These are phyloP conservation scores for Scophthalmus maximus DNA, from an alignment of 2,113 vertebrate genomes.

Conservation along the genomic window DNA sequence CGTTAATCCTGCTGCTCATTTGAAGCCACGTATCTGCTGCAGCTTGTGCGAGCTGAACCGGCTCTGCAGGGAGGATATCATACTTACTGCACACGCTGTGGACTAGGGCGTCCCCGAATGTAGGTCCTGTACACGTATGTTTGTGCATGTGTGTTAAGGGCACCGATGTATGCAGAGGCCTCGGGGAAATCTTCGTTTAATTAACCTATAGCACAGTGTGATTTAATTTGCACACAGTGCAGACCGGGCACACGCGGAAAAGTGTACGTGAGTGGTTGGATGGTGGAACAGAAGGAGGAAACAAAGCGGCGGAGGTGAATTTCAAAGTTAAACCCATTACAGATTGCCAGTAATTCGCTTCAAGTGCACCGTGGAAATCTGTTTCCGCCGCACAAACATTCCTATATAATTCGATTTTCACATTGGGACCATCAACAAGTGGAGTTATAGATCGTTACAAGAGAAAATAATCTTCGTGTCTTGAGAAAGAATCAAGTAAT, in stretches of 20 bases:
- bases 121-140: slow-evolving; percentile 35
- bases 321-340: slow-evolving; percentile 71
- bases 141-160: slow-evolving; percentile 42
- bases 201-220: slow-evolving; percentile 73
- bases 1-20: slow-evolving; percentile 41
- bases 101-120: slow-evolving; percentile 18
- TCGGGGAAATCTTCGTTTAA: slow-evolving; percentile 74
- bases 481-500: slow-evolving; percentile 9
- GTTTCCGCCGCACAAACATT: slow-evolving; percentile 15
- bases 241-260: slow-evolving; percentile 29
- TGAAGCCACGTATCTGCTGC: slow-evolving; percentile 33
- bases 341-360: slow-evolving; percentile 52
- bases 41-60: slow-evolving; percentile 2
- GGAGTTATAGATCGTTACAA: background rate
- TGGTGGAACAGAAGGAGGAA: slow-evolving; percentile 27
- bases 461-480: background rate
- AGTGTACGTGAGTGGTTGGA: background rate
- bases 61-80: slow-evolving; percentile 6
- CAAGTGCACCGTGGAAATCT: slow-evolving; percentile 43
- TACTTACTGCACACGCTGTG: background rate
- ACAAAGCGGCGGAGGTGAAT: slow-evolving; percentile 58
- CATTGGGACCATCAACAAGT: slow-evolving; percentile 2
- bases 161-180: slow-evolving; percentile 62
- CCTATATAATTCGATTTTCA: background rate
- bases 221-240: slow-evolving; percentile 75